A percentile compares a stretch with the other conserved stretches of the same genome.
Evolutionary conservation across 2,113 vertebrate species (phyloP).

Genomic region (Thunnus maccoyii): DNA sequence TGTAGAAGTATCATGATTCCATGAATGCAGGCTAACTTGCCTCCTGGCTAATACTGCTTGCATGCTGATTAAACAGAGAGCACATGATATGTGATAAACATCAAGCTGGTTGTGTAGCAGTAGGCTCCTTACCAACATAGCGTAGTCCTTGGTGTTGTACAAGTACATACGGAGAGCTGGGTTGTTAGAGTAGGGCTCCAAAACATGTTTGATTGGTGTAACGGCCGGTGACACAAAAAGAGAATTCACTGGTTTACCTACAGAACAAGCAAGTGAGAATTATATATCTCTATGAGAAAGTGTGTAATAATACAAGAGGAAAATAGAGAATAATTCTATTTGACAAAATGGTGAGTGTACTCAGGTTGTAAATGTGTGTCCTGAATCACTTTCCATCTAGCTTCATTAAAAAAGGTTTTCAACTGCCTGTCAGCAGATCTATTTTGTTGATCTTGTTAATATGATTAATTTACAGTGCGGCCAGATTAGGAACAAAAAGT

Average conservation of each 20-base stretch:
- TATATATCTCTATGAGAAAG: no score
- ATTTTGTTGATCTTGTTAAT: no score
- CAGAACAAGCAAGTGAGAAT: not conserved
- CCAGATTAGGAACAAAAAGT: no score
- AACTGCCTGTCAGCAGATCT: not conserved
- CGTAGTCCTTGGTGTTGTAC: conserved; percentile 85
- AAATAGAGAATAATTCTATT: no score
- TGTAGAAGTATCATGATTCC: no score
- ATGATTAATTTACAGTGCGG: no score
- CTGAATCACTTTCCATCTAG: no score
- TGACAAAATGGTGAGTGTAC: not conserved
- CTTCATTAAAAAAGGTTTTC: not conserved
- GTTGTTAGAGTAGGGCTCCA: conserved; percentile 90
- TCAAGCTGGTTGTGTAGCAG: not conserved
- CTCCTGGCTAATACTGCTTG: no score
- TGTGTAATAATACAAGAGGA: no score
- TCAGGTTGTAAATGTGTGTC: not conserved
- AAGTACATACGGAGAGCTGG: conserved; percentile 91
- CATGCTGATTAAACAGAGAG: no score
- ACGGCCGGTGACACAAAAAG: conserved; percentile 94
- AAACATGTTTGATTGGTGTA: conserved; percentile 88
- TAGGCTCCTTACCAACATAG: conserved; percentile 86
- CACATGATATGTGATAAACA: not conserved
- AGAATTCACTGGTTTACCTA: conserved; percentile 90
- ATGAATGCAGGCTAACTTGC: no score